Conservation (phyloP, 2,888 invertebrate species). For the Punctoribates punctum region DNA sequence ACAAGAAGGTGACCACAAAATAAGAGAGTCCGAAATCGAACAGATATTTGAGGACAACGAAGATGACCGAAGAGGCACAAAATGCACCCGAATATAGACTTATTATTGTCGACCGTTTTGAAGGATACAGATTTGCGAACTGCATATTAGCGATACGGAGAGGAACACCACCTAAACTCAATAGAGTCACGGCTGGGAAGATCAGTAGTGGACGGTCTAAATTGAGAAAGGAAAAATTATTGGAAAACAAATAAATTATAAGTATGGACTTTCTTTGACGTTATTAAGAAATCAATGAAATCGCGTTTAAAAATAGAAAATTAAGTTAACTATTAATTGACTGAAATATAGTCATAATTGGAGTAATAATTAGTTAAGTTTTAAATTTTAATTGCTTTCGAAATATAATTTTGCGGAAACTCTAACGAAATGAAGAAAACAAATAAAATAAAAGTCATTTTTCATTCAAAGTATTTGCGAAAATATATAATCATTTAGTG, state of each 20-base stretch:
- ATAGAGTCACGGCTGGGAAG: constrained; percentile 46
- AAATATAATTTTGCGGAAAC: no score
- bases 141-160: constrained; percentile 49
- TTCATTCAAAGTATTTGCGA: no score
- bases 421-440: no score
- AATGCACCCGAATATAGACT: constrained; percentile 49
- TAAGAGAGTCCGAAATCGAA: constrained; percentile 47
- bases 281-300: no score
- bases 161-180: constrained; percentile 48
- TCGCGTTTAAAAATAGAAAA: neutral
- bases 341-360: no score
- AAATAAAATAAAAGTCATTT: no score
- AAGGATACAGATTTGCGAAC: constrained; percentile 47
- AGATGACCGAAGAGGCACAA: constrained; percentile 47
- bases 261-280: no score
- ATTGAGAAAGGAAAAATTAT: no score
- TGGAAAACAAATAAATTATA: neutral
- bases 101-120: constrained; percentile 47
- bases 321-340: neutral
- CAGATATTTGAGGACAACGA: constrained; percentile 48
- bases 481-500: no score
- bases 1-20: constrained; percentile 45
- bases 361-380: no score
- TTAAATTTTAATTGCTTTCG: no score
- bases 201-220: constrained; percentile 40